Percentiles rank a stretch among this genome's conserved stretches.
These are phyloP conservation scores for Drosophila ohnishii DNA, from an alignment of 1,140 invertebrate genomes.

Conservation along the genomic window DNA sequence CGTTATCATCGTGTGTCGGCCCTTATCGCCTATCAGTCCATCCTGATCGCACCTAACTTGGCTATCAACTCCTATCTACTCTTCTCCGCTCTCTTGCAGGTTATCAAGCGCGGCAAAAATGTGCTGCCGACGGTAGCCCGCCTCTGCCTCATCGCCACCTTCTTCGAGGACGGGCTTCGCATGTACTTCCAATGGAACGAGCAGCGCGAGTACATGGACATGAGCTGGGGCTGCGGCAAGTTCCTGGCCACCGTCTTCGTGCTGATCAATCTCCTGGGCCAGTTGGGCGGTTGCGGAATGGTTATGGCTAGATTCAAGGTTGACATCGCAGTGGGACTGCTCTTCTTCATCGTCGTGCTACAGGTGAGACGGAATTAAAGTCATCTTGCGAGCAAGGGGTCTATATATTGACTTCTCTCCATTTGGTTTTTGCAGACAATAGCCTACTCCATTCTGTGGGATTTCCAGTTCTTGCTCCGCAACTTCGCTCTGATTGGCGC, in stretches of 20 bases:
- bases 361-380: slow-evolving; percentile 86
- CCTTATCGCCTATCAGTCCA: slow-evolving; percentile 37
- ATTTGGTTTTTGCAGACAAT: slow-evolving; percentile 88
- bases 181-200: slow-evolving; percentile 99
- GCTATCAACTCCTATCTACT: slow-evolving; percentile 14
- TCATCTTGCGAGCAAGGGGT: not conserved
- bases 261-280: slow-evolving; percentile 96
- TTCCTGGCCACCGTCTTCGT: slow-evolving; percentile 95
- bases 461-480: slow-evolving; percentile 97
- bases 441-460: slow-evolving; percentile 99
- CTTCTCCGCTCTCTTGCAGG: slow-evolving; percentile 84
- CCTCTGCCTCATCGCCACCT: slow-evolving; percentile 99
- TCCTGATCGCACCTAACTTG: slow-evolving; percentile 13
- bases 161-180: slow-evolving; percentile 98
- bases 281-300: slow-evolving; percentile 97
- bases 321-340: slow-evolving; percentile 95
- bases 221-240: slow-evolving; percentile 98
- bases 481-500: slow-evolving; percentile 98
- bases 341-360: slow-evolving; percentile 98
- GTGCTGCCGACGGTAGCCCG: slow-evolving; percentile 97
- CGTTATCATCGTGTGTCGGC: slow-evolving; percentile 53
- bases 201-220: slow-evolving; percentile 98
- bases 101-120: slow-evolving; percentile 95
- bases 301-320: slow-evolving; percentile 96
- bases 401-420: not conserved